Base-by-base conservation (phyloP, 2,797 vertebrate genomes). In the Aythya fuligula region DNA sequence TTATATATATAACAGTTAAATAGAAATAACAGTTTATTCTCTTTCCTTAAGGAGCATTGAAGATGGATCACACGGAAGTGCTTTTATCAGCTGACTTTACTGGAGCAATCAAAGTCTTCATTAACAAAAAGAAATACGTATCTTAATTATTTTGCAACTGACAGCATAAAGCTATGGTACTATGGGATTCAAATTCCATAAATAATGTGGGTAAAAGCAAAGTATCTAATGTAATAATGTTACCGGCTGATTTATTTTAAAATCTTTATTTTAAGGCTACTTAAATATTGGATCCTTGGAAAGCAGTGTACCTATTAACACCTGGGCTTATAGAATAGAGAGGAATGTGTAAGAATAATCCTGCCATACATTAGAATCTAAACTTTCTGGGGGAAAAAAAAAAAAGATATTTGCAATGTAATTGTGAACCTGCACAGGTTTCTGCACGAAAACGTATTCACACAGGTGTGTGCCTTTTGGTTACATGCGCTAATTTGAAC, bases 31-130 rank as follows among this genome's bases (percentile, higher is more conserved):
- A 21, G 2, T 79, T 85, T 81, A 5, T 86, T 95, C 62, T 94
- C 57, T 51, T 95, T 71, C 39, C 58, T 93, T 94, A 96, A 99
- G 99, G 99, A 96, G 98, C 99, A 80, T 96, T 99, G 87, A 99
- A 99, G 98, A 99, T 98, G 1, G 99, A 99, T 94, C 99, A 99
- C 97, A 98, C 98, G 3, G 99, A 99, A 98, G 99, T 99, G 95
- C 98, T 99, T 87, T 98, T 99, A 51, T 99, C 99, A 4, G 99
- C 99, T 8, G 99, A 99, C 97, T 99, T 99, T 97, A 99, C 99
- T 32, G 99, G 99, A 96, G 99, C 99, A 97, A 99, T 99, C 98
- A 99, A 99, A 98, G 99, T 99, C 97, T 99, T 99, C 97, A 98
- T 99, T 97, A 99, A 99, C 94, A 99, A 99, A 91, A 99, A 99